Conservation (phyloP, 2,113 vertebrate species). For the Talpa occidentalis region DNA sequence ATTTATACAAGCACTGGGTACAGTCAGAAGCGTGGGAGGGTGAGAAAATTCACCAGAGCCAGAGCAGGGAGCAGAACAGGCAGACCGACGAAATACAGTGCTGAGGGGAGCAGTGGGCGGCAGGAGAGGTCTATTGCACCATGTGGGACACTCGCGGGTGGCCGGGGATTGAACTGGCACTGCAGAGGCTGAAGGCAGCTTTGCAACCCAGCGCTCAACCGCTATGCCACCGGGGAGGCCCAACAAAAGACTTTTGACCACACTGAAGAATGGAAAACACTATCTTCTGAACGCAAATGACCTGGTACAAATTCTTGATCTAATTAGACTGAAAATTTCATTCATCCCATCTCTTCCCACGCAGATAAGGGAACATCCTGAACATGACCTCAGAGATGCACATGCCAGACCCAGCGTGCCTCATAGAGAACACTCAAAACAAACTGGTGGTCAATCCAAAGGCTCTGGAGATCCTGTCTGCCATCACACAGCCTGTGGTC, state of each 20-base stretch:
- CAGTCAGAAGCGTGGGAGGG: too few species aligned
- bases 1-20: neutral
- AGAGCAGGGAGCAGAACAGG: too few species aligned
- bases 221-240: slow-evolving; percentile 64
- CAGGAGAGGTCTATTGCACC: too few species aligned
- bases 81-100: too few species aligned
- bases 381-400: slow-evolving; percentile 12
- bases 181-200: too few species aligned
- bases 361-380: neutral
- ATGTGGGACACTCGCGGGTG: too few species aligned
- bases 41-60: too few species aligned
- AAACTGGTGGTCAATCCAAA: slow-evolving; percentile 32
- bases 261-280: neutral
- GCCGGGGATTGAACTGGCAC: too few species aligned
- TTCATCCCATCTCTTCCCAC: neutral
- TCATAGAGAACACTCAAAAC: slow-evolving; percentile 67
- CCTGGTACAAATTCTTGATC: neutral
- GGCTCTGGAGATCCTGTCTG: slow-evolving; percentile 41
- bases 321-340: neutral
- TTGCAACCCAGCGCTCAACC: neutral
- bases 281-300: neutral
- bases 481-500: slow-evolving; percentile 49
- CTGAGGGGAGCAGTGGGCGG: too few species aligned
- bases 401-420: slow-evolving; percentile 64
- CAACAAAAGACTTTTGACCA: neutral